Conservation (phyloP, 2,113 vertebrate genomes). For the Xenopus laevis region DNA sequence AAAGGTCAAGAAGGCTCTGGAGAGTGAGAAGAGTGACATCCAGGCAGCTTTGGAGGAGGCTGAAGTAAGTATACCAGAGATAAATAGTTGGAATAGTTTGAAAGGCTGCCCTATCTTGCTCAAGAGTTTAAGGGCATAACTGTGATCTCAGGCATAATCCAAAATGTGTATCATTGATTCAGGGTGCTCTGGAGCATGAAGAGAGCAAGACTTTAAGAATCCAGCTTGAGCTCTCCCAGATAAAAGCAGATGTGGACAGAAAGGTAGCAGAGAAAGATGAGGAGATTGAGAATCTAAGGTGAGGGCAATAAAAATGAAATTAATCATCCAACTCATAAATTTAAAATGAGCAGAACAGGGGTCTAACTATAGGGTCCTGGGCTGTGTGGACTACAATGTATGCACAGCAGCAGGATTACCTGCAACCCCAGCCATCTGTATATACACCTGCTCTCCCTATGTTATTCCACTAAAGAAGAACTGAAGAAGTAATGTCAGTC, state of each 20-base stretch:
- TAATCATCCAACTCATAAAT: too few species aligned
- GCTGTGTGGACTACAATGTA: too few species aligned
- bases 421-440: neutral
- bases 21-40: slow-evolving; percentile 84
- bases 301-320: slow-evolving; percentile 3
- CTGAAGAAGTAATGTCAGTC: too few species aligned
- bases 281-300: slow-evolving; percentile 87
- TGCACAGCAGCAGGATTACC: too few species aligned
- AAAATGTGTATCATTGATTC: too few species aligned
- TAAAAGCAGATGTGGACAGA: slow-evolving; percentile 85
- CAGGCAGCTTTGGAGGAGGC: slow-evolving; percentile 90
- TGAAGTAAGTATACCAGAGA: slow-evolving; percentile 67
- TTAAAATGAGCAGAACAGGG: too few species aligned
- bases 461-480: neutral
- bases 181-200: slow-evolving; percentile 89
- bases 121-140: too few species aligned
- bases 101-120: too few species aligned
- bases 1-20: slow-evolving; percentile 86
- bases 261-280: slow-evolving; percentile 89
- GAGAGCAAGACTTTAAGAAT: slow-evolving; percentile 88
- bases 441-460: neutral
- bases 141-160: too few species aligned
- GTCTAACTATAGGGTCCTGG: too few species aligned
- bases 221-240: slow-evolving; percentile 87
- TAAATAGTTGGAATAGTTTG: too few species aligned